These are phyloP conservation scores for Euschistus heros DNA, from an alignment of 1,140 invertebrate species.

Conservation along the genomic window DNA sequence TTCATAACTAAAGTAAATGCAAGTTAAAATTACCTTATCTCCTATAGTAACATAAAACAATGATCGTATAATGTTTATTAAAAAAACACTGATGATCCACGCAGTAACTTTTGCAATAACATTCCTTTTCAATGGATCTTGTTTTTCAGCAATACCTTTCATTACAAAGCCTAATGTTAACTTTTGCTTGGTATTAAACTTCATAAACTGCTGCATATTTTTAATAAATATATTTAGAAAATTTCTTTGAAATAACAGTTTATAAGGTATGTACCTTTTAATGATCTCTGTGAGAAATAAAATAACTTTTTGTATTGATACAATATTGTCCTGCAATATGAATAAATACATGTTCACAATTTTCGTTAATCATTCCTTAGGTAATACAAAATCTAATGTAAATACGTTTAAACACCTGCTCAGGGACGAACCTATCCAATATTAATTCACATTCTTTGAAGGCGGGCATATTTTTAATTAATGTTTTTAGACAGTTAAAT, in stretches of 20 bases:
- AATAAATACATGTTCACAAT: not conserved
- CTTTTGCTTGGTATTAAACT: not conserved
- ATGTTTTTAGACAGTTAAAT: too few species aligned
- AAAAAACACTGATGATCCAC: not conserved
- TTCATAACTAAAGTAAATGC: too few species aligned
- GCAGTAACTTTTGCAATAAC: not conserved
- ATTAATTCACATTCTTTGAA: too few species aligned
- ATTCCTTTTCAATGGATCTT: not conserved
- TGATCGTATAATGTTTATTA: not conserved
- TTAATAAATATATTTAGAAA: not conserved
- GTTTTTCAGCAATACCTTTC: not conserved
- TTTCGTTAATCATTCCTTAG: too few species aligned
- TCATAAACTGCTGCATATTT: slow-evolving; percentile 2
- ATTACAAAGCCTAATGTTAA: not conserved
- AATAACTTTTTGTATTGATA: not conserved
- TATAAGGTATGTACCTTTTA: not conserved
- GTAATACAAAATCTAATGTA: too few species aligned
- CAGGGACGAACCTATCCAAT: too few species aligned
- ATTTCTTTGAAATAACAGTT: not conserved
- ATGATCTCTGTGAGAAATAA: not conserved
- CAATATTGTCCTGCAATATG: not conserved
- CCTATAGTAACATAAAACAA: not conserved
- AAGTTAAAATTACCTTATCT: not conserved
- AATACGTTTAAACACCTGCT: too few species aligned
- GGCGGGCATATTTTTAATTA: too few species aligned